Conservation (phyloP, 2,888 invertebrate genomes). For the Spodoptera exigua region DNA sequence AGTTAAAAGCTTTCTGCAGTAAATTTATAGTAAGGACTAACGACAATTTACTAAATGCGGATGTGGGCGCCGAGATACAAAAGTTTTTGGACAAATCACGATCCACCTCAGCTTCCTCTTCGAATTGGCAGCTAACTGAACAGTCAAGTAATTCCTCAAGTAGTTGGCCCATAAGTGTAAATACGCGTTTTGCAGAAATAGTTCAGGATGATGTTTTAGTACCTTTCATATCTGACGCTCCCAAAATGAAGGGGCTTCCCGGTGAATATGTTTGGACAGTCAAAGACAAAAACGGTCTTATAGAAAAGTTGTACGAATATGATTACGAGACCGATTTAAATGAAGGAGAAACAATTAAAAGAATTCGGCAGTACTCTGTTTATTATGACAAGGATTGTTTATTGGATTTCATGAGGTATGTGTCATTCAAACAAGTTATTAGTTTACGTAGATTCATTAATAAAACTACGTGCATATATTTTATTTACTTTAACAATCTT, state of each 20-base stretch:
- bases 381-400: conserved; percentile 82
- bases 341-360: conserved; percentile 75
- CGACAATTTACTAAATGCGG: conserved; percentile 72
- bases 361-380: conserved; percentile 82
- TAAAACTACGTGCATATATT: too few species aligned
- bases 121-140: conserved; percentile 36
- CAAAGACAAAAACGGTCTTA: conserved; percentile 81
- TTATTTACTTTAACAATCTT: not conserved
- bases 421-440: not conserved
- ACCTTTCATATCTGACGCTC: conserved; percentile 64
- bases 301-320: conserved; percentile 82
- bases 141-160: conserved; percentile 22
- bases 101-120: conserved; percentile 15
- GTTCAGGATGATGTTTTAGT: conserved; percentile 58
- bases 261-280: conserved; percentile 82
- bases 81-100: conserved; percentile 68
- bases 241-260: conserved; percentile 76
- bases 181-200: conserved; percentile 56
- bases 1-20: conserved; percentile 76
- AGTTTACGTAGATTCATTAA: too few species aligned
- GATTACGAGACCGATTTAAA: conserved; percentile 72
- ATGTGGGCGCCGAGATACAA: conserved; percentile 74
- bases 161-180: conserved; percentile 45
- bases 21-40: conserved; percentile 75
- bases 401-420: conserved; percentile 72